Percentiles rank a stretch among this genome's conserved stretches.
phyloP scores from a whole-genome alignment of 2,797 vertebrate genomes.

The Poliocrania exsul region DNA sequence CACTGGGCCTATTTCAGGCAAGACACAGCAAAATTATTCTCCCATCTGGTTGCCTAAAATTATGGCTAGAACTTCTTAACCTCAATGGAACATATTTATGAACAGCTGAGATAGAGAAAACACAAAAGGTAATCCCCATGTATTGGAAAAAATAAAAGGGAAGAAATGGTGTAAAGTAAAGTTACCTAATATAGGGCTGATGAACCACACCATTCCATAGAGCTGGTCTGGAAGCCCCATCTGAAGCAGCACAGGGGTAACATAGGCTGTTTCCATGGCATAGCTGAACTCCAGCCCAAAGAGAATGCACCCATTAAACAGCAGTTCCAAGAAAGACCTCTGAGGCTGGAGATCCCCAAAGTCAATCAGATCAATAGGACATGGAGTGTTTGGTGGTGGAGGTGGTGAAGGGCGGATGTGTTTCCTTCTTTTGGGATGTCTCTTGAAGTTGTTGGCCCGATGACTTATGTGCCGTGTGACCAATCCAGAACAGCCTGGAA shows the following conservation, averaged over 20 bases:
- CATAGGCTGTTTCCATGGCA: slow-evolving; percentile 98
- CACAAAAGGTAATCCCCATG: rapidly evolving
- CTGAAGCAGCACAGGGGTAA: slow-evolving; percentile 94
- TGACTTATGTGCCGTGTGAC: slow-evolving; percentile 92
- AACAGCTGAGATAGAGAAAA: background rate
- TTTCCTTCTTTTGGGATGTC: slow-evolving; percentile 91
- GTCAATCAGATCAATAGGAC: slow-evolving; percentile 88
- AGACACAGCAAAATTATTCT: background rate
- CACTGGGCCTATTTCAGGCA: background rate
- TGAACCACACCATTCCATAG: slow-evolving; percentile 98
- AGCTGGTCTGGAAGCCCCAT: slow-evolving; percentile 96
- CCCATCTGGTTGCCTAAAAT: background rate
- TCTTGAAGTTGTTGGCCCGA: slow-evolving; percentile 97
- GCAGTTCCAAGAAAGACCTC: slow-evolving; percentile 89
- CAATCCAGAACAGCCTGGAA: slow-evolving; percentile 83
- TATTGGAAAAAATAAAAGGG: background rate
- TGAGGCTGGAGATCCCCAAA: slow-evolving; percentile 89
- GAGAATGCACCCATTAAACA: slow-evolving; percentile 94
- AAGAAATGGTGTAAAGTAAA: background rate
- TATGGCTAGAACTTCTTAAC: background rate
- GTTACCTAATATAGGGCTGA: slow-evolving; percentile 95
- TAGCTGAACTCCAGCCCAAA: slow-evolving; percentile 99
- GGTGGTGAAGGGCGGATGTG: slow-evolving; percentile 91
- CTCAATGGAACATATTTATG: background rate
- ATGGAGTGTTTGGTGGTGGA: slow-evolving; percentile 93